Percentiles rank a stretch among this genome's conserved stretches.
These are phyloP conservation scores for Alcis repandata DNA, from an alignment of 2,888 invertebrate species.

Conservation along the genomic window DNA sequence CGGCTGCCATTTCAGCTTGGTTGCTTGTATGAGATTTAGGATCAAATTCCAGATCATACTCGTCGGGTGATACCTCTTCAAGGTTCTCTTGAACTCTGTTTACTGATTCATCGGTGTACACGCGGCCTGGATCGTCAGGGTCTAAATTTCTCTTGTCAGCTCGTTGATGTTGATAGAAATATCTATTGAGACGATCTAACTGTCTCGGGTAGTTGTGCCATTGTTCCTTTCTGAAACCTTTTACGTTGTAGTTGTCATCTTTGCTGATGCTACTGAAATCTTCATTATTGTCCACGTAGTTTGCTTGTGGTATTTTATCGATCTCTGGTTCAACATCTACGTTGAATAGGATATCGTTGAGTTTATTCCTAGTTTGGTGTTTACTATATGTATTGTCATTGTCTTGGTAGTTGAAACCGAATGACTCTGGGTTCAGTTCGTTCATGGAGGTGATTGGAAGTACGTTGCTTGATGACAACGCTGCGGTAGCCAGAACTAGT, in stretches of 20 bases:
- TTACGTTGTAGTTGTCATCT: conserved; percentile 64
- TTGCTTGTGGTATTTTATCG: conserved; percentile 45
- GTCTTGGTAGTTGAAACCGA: conserved; percentile 61
- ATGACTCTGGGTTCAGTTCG: conserved; percentile 60
- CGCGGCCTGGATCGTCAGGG: conserved; percentile 57
- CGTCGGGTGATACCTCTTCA: conserved; percentile 58
- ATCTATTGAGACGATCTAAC: conserved; percentile 72
- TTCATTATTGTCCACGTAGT: conserved; percentile 59
- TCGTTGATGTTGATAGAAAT: conserved; percentile 54
- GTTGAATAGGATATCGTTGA: conserved; percentile 68
- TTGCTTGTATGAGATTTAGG: conserved; percentile 60
- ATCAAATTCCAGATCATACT: conserved; percentile 57
- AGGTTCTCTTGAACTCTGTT: conserved; percentile 43
- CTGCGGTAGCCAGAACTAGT: conserved; percentile 71
- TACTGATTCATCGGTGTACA: conserved; percentile 50
- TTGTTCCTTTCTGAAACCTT: conserved; percentile 76
- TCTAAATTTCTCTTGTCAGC: conserved; percentile 60
- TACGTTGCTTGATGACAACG: conserved; percentile 76
- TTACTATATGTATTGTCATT: conserved; percentile 76
- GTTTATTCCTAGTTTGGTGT: conserved; percentile 60
- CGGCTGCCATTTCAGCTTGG: conserved; percentile 50
- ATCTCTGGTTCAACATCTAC: conserved; percentile 48
- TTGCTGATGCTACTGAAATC: conserved; percentile 58
- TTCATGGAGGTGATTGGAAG: conserved; percentile 68
- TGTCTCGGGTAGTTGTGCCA: conserved; percentile 81